Base-by-base conservation (phyloP, 2,113 vertebrate species). In the Centropristis striata region DNA sequence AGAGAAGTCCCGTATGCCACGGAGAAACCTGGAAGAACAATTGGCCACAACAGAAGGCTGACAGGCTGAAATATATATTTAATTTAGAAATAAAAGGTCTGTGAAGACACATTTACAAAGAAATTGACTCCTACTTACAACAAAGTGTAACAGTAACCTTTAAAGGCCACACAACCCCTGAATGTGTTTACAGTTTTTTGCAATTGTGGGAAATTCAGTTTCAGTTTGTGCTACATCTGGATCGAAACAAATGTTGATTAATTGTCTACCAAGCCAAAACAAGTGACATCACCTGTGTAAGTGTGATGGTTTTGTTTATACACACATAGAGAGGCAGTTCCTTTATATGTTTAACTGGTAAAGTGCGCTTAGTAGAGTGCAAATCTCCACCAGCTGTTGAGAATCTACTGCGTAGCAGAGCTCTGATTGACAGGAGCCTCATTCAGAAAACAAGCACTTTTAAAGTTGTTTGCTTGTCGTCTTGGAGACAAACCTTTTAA, bases 161-260 rank as follows among this genome's bases (percentile, higher is more conserved):
- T 70, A 78, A 86, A 70, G 75, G 74, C 58, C 69, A 81, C 0
- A 37, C 20, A 65, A 73, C 63, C 42, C 54, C 21, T n/a, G 16
- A 58, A 60, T 9, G 21, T 11, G 13, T 66, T 61, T 59, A 16
- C 32, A 64, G 27, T 60, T 49, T 21, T 47, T 20, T 47, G 6
- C 5, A 47, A 15, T n/a, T 20, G 2, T 49, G 20, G 13, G 42
- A 44, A 44, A 16, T 16, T 37, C 36, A 8, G 3, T 46, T 11
- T 15, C 47, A 18, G 57, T 21, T 0, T 64, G 32, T 44, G 14
- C 42, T 44, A 44, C 42, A 14, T 44, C 42, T 20, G n/a, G 14
- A 46, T 47, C 2, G 27, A 55, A 57, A 46, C 23, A 4, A 25
- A 14, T 11, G 47, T 3, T 32, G 32, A 32, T 32, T 32, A 32